phyloP scores from a whole-genome alignment of 2,797 vertebrate genomes.

The Danio tinwini region DNA sequence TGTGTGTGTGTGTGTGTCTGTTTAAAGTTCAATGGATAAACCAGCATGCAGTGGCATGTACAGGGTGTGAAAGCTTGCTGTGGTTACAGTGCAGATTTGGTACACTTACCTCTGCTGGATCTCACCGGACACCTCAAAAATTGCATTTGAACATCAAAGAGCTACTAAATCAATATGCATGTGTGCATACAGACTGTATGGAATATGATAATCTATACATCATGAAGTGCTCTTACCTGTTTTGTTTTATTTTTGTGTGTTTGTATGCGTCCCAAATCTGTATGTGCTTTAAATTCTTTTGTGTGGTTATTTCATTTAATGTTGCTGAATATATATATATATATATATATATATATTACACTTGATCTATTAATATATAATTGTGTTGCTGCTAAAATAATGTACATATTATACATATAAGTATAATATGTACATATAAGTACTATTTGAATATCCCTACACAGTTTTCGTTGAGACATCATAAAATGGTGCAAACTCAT shows the following conservation, averaged over 20 bases:
- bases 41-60: slow-evolving; percentile 58
- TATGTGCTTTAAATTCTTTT: background rate
- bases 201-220: slow-evolving; percentile 4
- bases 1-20: slow-evolving; percentile 10
- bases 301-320: background rate
- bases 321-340: background rate
- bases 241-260: background rate
- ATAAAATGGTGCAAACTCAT: slow-evolving; percentile 43
- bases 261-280: slow-evolving; percentile 6
- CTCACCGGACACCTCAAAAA: slow-evolving; percentile 41
- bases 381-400: background rate
- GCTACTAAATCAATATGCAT: slow-evolving; percentile 31
- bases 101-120: slow-evolving; percentile 58
- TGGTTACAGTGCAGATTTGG: slow-evolving; percentile 22
- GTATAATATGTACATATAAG: background rate
- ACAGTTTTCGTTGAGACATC: background rate
- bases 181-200: slow-evolving; percentile 14
- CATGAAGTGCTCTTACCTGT: slow-evolving; percentile 58
- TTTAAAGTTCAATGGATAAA: slow-evolving; percentile 43
- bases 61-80: slow-evolving; percentile 36
- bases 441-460: background rate
- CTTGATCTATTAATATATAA: too few species aligned
- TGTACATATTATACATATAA: too few species aligned
- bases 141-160: slow-evolving; percentile 43
- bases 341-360: background rate